These are phyloP conservation scores for Varroa destructor DNA, from an alignment of 1,140 invertebrate genomes.

Conservation along the genomic window DNA sequence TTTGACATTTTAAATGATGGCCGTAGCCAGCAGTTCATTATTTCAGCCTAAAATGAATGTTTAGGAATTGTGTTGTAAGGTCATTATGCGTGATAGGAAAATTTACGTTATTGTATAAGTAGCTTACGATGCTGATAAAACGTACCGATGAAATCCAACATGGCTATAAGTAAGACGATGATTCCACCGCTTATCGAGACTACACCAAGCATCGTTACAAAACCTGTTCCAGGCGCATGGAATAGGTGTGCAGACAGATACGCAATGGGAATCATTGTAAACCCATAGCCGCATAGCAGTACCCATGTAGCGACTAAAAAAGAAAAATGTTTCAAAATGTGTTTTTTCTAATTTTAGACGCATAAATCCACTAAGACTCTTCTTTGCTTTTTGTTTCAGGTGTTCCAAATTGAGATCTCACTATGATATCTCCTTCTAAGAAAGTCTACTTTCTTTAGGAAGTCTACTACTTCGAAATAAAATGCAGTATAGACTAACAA, in stretches of 20 bases:
- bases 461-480: too few relatives aligned
- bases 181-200: conserved; percentile 21
- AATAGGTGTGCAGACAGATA: conserved; percentile 33
- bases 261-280: conserved; percentile 35
- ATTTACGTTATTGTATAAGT: too few relatives aligned
- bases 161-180: not conserved
- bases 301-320: conserved; percentile 32
- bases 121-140: not conserved
- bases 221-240: conserved; percentile 32
- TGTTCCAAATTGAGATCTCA: not conserved
- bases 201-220: conserved; percentile 30
- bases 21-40: too few relatives aligned
- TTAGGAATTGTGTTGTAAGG: too few relatives aligned
- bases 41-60: too few relatives aligned
- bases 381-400: too few relatives aligned
- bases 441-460: too few relatives aligned
- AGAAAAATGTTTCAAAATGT: not conserved
- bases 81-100: too few relatives aligned
- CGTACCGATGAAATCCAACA: not conserved
- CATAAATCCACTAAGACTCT: too few relatives aligned
- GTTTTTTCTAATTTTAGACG: too few relatives aligned
- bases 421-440: not conserved
- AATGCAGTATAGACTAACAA: too few relatives aligned
- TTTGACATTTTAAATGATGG: too few relatives aligned
- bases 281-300: conserved; percentile 33